A percentile compares a stretch with the other conserved stretches of the same genome.
Conservation (phyloP, 2,888 invertebrate species). For the Masnerella sp. region DNA sequence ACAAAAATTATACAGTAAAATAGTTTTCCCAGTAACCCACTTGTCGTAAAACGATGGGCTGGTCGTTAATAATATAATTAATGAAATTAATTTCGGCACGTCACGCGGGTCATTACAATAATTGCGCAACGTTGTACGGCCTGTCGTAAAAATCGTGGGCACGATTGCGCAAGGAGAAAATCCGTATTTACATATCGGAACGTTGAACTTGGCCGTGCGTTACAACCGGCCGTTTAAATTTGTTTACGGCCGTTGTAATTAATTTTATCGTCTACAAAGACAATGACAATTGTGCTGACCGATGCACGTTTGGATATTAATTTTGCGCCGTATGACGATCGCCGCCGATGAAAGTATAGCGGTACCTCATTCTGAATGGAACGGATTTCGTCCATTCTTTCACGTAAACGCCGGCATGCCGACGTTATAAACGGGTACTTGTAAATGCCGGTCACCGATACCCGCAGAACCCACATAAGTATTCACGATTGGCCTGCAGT, state of each 20-base stretch:
- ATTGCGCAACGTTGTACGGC: conserved; percentile 8
- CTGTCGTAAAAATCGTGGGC: not conserved
- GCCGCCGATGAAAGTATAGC: conserved; percentile 39
- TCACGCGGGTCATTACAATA: conserved; percentile 12
- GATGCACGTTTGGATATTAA: conserved; percentile 7
- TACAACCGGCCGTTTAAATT: conserved; percentile 10
- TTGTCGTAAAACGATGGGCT: too few relatives aligned
- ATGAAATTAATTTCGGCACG: conserved; percentile 19
- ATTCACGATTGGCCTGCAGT: conserved; percentile 47
- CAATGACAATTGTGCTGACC: conserved; percentile 22
- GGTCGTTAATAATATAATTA: too few relatives aligned
- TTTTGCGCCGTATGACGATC: conserved; percentile 21
- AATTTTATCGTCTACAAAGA: conserved; percentile 18
- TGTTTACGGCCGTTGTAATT: conserved; percentile 24
- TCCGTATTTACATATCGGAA: conserved; percentile 19
- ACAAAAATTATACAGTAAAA: too few relatives aligned
- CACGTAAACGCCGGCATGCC: conserved; percentile 40
- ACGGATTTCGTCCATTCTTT: conserved; percentile 48
- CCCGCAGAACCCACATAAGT: conserved; percentile 46
- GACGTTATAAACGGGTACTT: conserved; percentile 41
- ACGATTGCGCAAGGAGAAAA: conserved; percentile 16
- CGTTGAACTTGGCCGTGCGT: conserved; percentile 14
- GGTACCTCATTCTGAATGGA: conserved; percentile 29
- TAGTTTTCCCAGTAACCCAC: too few relatives aligned
- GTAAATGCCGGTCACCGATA: conserved; percentile 45